These are phyloP conservation scores for Psylliodes chrysocephalus DNA, from an alignment of 2,888 invertebrate species.

Conservation along the genomic window DNA sequence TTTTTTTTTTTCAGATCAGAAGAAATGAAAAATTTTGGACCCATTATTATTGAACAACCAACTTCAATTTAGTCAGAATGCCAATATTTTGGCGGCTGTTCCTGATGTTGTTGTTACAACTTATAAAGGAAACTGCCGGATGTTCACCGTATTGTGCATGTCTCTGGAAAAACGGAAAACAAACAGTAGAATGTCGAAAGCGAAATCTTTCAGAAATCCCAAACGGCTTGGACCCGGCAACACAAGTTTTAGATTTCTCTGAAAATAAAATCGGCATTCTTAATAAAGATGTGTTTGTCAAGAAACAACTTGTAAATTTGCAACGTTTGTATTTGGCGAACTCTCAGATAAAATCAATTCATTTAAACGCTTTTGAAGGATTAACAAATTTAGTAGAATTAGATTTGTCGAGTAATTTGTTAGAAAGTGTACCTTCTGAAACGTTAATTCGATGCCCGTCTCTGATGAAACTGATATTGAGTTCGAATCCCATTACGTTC, in stretches of 20 bases:
- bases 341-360: conserved; percentile 82
- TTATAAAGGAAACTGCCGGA: conserved; percentile 54
- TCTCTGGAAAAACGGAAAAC: conserved; percentile 93
- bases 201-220: conserved; percentile 81
- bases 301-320: conserved; percentile 82
- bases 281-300: conserved; percentile 81
- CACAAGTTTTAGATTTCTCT: conserved; percentile 87
- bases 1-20: conserved; percentile 27
- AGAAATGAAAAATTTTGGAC: conserved; percentile 21
- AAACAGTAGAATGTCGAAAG: conserved; percentile 87
- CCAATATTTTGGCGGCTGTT: conserved; percentile 40
- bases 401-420: conserved; percentile 84
- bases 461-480: conserved; percentile 84
- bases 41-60: conserved; percentile 19
- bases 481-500: conserved; percentile 82
- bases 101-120: conserved; percentile 37
- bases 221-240: conserved; percentile 81
- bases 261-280: conserved; percentile 84
- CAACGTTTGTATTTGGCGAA: conserved; percentile 86
- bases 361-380: conserved; percentile 84
- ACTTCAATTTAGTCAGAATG: conserved; percentile 32
- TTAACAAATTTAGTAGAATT: conserved; percentile 89
- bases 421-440: conserved; percentile 80
- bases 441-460: conserved; percentile 83
- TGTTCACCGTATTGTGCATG: conserved; percentile 86